Evolutionary conservation across 2,113 vertebrate genomes (phyloP).

Genomic region (Ptilonorhynchus violaceus): DNA sequence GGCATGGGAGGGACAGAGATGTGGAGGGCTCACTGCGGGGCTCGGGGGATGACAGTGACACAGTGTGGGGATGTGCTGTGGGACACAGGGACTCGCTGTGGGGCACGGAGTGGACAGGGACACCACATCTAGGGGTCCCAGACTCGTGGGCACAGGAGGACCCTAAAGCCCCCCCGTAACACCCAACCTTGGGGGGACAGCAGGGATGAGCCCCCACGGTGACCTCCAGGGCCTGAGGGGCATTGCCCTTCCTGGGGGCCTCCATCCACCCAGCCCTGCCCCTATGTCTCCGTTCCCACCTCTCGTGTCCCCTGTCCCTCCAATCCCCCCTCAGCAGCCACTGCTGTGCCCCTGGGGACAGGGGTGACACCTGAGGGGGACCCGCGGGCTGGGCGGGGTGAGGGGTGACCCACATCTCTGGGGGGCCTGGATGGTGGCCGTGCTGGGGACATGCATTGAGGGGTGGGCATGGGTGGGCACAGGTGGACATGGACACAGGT

Average conservation of each 20-base stretch:
- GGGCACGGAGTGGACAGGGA: neutral
- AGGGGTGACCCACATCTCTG: neutral
- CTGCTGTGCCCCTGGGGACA: neutral
- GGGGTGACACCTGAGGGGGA: neutral
- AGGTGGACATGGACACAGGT: neutral
- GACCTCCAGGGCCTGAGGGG: neutral
- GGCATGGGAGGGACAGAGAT: neutral
- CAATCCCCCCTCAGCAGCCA: neutral
- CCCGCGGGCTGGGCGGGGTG: no score
- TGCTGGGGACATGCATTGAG: neutral
- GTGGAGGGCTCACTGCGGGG: neutral
- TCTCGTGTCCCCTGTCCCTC: neutral
- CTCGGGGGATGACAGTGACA: no score
- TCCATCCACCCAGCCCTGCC: neutral
- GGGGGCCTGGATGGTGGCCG: accelerated
- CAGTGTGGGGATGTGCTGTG: no score
- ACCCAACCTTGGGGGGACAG: neutral
- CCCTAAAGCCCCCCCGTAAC: neutral
- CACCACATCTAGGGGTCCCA: neutral
- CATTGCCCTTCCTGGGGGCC: neutral
- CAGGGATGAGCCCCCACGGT: neutral
- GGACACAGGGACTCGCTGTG: neutral
- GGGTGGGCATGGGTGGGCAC: neutral
- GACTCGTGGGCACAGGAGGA: neutral
- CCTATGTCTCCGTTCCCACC: neutral